Evolutionary conservation across 1,140 invertebrate species (phyloP), one percentile per base, ranked within the genome.

Genomic region (Hyphantria cunea): DNA sequence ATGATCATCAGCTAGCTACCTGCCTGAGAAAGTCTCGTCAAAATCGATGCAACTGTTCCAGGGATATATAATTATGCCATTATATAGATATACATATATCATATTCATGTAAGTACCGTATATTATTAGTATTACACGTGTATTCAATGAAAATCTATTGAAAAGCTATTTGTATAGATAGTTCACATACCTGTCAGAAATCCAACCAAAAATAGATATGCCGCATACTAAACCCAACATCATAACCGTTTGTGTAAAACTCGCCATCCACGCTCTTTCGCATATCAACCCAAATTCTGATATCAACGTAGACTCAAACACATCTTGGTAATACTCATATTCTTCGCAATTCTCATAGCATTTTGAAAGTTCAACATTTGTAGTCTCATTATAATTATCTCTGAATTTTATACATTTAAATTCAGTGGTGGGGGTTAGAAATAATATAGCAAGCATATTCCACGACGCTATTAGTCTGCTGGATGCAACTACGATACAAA

Each of bases 161-260:
- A n/a, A n/a, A n/a, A n/a, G n/a, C n/a, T n/a, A n/a, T n/a, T n/a
- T n/a, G n/a, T n/a, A n/a, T n/a, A n/a, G n/a, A n/a, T n/a, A n/a
- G n/a, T n/a, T n/a, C n/a, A 11, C 34, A 7, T 2, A 84, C 81
- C 81, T 77, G 51, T 84, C 81, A n/a, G 79, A 77, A 50, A 80
- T 62, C 77, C 78, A 84, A 34, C 82, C 79, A 66, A 76, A 77
- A 1, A 74, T 6, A 8, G 60, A 64, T 9, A 70, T 61, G 6
- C 81, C 81, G 5, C 70, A 0, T 12, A 82, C 47, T 10, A 82
- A 58, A 0, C 78, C 82, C 12, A 80, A 70, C 76, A 84, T 79
- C 6, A 81, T 25, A 41, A 74, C 48, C 6, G 71, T 66, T 51
- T 84, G 80, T 6, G 64, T 53, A 44, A 84, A 71, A 64, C 72